Evolutionary conservation across 2,888 invertebrate genomes (phyloP).

Genomic region (Phengaris arion): DNA sequence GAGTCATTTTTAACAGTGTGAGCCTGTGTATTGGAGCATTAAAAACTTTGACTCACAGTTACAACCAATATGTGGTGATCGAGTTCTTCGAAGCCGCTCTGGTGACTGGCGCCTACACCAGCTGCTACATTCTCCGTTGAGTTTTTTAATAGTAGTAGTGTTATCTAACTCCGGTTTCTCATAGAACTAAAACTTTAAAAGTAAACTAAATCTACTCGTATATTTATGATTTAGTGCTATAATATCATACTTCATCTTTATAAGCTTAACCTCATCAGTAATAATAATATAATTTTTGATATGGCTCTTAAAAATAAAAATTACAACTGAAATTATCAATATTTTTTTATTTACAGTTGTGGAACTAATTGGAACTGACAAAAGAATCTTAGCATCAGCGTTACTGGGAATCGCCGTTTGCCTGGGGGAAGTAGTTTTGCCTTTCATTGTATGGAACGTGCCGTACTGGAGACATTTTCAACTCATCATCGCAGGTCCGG

Average conservation of each 20-base stretch:
- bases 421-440: conserved; percentile 85
- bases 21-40: conserved; percentile 73
- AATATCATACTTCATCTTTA: no score
- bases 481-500: conserved; percentile 82
- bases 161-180: background rate
- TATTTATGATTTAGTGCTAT: no score
- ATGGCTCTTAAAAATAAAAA: conserved; percentile 35
- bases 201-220: no score
- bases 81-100: conserved; percentile 60
- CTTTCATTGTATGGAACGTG: conserved; percentile 84
- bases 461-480: conserved; percentile 86
- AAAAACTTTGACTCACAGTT: conserved; percentile 50
- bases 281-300: no score
- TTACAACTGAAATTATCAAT: no score
- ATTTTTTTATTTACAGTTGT: conserved; percentile 55
- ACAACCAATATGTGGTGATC: conserved; percentile 52
- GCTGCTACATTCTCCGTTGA: conserved; percentile 71
- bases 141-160: background rate
- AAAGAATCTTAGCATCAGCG: conserved; percentile 64
- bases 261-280: no score
- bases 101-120: conserved; percentile 60
- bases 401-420: conserved; percentile 56
- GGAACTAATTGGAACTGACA: conserved; percentile 64
- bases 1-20: conserved; percentile 69
- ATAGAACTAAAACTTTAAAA: no score